Evolutionary conservation across 2,113 vertebrate genomes (phyloP).

Genomic region (Lophius piscatorius): DNA sequence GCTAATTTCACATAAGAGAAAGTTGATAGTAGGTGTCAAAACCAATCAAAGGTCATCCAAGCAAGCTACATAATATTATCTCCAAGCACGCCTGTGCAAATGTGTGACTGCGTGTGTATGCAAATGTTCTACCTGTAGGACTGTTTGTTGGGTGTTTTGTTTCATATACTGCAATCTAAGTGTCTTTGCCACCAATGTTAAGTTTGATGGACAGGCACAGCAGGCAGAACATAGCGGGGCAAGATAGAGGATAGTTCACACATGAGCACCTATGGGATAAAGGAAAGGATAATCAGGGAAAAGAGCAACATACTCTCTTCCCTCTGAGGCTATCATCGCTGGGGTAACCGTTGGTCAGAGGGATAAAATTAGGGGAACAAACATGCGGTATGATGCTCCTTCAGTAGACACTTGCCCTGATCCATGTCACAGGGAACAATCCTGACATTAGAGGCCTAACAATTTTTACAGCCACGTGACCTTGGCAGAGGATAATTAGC

Average conservation of each 20-base stretch:
- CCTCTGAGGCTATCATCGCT: not conserved
- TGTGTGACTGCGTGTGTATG: accelerated
- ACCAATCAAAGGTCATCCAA: conserved; percentile 61
- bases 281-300: conserved; percentile 8
- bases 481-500: conserved; percentile 54
- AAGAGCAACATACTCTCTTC: conserved; percentile 7
- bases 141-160: not conserved
- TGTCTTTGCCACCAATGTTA: not conserved
- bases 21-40: conserved; percentile 65
- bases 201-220: conserved; percentile 3
- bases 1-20: conserved; percentile 72
- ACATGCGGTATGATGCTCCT: conserved; percentile 37
- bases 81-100: not conserved
- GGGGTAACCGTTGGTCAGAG: conserved; percentile 43
- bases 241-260: not conserved
- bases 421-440: conserved; percentile 29
- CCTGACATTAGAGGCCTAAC: conserved; percentile 45
- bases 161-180: not conserved
- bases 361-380: conserved; percentile 22
- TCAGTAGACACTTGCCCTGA: conserved; percentile 16
- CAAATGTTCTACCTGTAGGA: conserved; percentile 8
- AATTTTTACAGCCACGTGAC: conserved; percentile 38
- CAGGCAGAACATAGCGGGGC: too few species aligned
- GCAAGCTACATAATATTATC: conserved; percentile 25
- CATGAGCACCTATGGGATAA: not conserved